Evolutionary conservation across 2,888 invertebrate genomes (phyloP), one percentile per base, ranked within the genome.

Genomic region (Agrilus biguttatus): DNA sequence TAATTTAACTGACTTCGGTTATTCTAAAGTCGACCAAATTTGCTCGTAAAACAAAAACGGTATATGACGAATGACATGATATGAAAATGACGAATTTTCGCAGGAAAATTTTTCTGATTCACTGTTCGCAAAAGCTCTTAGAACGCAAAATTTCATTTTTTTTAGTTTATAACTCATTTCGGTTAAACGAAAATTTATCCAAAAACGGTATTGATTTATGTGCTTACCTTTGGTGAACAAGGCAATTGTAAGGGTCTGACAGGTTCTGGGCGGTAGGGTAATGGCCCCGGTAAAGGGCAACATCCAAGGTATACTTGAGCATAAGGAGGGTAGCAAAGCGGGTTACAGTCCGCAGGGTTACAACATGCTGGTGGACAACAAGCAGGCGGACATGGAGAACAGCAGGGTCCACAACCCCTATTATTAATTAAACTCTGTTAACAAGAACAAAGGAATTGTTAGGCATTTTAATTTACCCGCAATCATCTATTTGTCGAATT

Each of bases 171-270:
- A n/a, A n/a, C n/a, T n/a, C n/a, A n/a, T n/a, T n/a, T n/a, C n/a
- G n/a, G n/a, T n/a, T n/a, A n/a, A n/a, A n/a, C n/a, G n/a, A n/a
- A n/a, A n/a, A n/a, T n/a, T n/a, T n/a, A n/a, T n/a, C n/a, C n/a
- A n/a, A n/a, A n/a, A n/a, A n/a, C 13, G 6, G 13, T 28, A 32
- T 19, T 8, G 14, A 36, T 39, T 14, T 33, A 23, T 23, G 1
- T 14, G 14, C 14, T 23, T 14, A 28, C 4, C 8, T 4, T 7
- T 21, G 19, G 8, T 37, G 42, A 10, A 42, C 55, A 54, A 6
- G 60, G 60, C 19, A 61, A 37, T 42, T 48, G 49, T 8, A 62
- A 49, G 5, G 62, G 62, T 47, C 56, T 58, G 3, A 62, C 61
- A 12, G 61, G 61, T 44, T 57, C 42, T 5, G 62, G 61, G 17